A percentile compares a stretch with the other conserved stretches of the same genome.
phyloP scores from a whole-genome alignment of 2,888 invertebrate species.

The Thera obeliscata region DNA sequence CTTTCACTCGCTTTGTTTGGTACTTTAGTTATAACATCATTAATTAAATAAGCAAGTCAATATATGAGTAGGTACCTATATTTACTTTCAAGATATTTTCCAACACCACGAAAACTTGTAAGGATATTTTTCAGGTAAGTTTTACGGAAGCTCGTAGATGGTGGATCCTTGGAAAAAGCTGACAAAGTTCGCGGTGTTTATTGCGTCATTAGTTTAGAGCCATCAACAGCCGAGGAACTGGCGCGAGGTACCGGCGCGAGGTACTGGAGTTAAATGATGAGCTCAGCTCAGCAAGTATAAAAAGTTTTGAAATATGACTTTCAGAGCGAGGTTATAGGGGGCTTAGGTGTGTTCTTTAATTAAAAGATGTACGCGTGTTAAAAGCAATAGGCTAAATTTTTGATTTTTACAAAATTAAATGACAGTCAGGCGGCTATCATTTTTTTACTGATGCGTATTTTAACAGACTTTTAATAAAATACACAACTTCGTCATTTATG shows the following conservation, averaged over 20 bases:
- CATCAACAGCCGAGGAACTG: constrained; percentile 28
- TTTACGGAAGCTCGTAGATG: constrained; percentile 26
- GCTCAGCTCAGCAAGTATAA: neutral
- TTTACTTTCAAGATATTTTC: neutral
- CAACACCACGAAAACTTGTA: constrained; percentile 7
- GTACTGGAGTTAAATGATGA: constrained; percentile 4
- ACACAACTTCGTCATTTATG: too few species aligned
- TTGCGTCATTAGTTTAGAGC: constrained; percentile 41
- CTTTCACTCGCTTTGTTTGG: too few species aligned
- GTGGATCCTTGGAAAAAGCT: constrained; percentile 33
- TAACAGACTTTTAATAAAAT: too few species aligned
- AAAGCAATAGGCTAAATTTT: too few species aligned
- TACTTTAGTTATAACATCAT: too few species aligned
- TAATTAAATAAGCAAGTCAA: too few species aligned
- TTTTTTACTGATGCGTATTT: too few species aligned
- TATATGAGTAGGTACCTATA: neutral
- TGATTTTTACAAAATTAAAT: too few species aligned
- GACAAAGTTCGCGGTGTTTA: constrained; percentile 40
- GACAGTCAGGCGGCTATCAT: too few species aligned
- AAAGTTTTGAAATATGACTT: constrained; percentile 7
- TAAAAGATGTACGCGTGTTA: too few species aligned
- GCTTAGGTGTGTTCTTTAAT: neutral
- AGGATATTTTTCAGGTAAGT: constrained; percentile 22
- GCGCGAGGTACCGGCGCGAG: neutral
- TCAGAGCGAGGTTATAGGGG: neutral